Evolutionary conservation across 2,888 invertebrate genomes (phyloP).

Genomic region (Pachymerium ferrugineum): DNA sequence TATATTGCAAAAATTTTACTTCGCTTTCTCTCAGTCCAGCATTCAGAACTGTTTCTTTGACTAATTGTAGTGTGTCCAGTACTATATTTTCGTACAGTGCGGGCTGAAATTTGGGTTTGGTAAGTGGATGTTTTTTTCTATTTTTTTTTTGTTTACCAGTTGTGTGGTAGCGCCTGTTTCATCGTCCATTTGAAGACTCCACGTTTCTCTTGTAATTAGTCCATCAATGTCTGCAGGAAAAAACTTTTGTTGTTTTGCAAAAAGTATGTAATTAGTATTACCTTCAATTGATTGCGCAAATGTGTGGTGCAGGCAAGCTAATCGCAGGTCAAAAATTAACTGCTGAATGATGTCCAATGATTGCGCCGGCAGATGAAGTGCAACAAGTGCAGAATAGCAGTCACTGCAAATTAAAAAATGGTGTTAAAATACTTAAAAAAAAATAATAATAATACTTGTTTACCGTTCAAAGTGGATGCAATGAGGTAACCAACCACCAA

Average conservation of each 20-base stretch:
- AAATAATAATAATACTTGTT: constrained; percentile 12
- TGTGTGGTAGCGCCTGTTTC: constrained; percentile 80
- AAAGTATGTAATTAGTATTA: neutral
- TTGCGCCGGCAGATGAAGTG: constrained; percentile 80
- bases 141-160: constrained; percentile 53
- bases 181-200: constrained; percentile 77
- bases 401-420: constrained; percentile 51
- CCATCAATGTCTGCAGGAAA: neutral
- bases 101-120: constrained; percentile 57
- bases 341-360: constrained; percentile 77
- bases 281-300: neutral
- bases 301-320: neutral
- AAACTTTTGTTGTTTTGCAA: too few species aligned
- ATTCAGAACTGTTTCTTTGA: constrained; percentile 64
- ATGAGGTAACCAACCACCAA: constrained; percentile 55
- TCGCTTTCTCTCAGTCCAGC: constrained; percentile 61
- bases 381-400: constrained; percentile 68
- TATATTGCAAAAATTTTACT: neutral
- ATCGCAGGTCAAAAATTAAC: constrained; percentile 77
- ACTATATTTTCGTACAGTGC: constrained; percentile 66
- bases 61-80: constrained; percentile 60
- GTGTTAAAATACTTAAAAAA: neutral
- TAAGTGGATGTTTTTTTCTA: too few species aligned
- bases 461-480: constrained; percentile 68
- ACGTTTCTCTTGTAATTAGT: constrained; percentile 58